Evolutionary conservation across 1,140 invertebrate species (phyloP).

Genomic region (Monomorium pharaonis): DNA sequence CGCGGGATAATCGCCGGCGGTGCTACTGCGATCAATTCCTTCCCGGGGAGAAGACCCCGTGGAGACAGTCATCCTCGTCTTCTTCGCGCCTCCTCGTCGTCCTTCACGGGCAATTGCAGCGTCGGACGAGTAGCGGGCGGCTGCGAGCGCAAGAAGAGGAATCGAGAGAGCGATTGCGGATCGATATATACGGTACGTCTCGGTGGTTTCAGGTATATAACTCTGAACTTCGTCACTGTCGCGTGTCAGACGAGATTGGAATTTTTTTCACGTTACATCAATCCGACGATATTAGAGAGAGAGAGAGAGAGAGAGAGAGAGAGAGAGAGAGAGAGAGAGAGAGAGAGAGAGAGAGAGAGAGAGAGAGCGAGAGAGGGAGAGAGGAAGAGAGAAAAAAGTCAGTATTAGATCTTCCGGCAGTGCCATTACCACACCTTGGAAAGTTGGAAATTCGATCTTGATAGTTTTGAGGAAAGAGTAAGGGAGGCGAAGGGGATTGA

Average conservation of each 20-base stretch:
- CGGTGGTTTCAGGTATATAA: conserved; percentile 1
- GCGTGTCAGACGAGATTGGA: conserved; percentile 13
- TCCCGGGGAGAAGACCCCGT: neutral
- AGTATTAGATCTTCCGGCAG: conserved; percentile 6
- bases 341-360: neutral
- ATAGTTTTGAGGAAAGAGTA: conserved; percentile 3
- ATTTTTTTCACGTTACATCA: conserved; percentile 1
- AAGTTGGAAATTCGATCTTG: conserved; percentile 1
- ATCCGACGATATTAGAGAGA: conserved; percentile 19
- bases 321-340: neutral
- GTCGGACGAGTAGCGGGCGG: neutral
- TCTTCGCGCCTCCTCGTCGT: conserved; percentile 29
- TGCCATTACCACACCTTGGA: neutral
- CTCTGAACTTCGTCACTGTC: neutral
- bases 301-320: neutral
- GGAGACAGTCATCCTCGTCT: no score
- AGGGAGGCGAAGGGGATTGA: neutral
- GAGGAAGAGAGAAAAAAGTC: neutral
- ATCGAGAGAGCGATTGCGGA: conserved; percentile 16
- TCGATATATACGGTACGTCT: conserved; percentile 47
- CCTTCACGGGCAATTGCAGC: conserved; percentile 13
- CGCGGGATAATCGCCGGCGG: conserved; percentile 35
- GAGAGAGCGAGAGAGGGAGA: neutral
- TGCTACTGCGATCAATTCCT: conserved; percentile 41
- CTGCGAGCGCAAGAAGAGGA: conserved; percentile 13